Evolutionary conservation across 2,797 vertebrate genomes (phyloP).

Genomic region (Lithobates pipiens): DNA sequence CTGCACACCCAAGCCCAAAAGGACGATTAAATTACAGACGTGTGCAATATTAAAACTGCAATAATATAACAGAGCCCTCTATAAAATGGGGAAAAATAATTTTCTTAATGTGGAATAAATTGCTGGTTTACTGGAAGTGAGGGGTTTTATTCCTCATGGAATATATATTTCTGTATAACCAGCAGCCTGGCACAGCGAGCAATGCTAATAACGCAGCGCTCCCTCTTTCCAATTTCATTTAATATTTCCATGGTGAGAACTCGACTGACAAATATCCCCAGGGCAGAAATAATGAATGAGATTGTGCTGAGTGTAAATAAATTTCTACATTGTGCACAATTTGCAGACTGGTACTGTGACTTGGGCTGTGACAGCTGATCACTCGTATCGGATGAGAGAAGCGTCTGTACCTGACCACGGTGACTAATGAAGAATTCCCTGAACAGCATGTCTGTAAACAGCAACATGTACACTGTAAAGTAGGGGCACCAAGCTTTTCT

Average conservation of each 20-base stretch:
- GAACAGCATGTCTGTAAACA: no score
- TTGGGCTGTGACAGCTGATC: background rate
- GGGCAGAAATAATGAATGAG: background rate
- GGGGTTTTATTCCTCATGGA: background rate
- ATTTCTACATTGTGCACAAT: background rate
- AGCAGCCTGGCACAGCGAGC: background rate
- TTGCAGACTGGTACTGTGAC: background rate
- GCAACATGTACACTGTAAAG: no score
- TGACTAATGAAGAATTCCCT: background rate
- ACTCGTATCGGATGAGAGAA: background rate
- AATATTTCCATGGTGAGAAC: slow-evolving; percentile 11
- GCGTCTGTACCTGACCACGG: background rate
- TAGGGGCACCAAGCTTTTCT: no score
- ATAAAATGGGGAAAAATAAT: slow-evolving; percentile 13
- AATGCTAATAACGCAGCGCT: background rate
- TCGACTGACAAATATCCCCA: slow-evolving; percentile 4
- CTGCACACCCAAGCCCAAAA: background rate
- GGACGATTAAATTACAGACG: background rate
- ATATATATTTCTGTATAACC: background rate
- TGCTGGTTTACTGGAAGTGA: background rate
- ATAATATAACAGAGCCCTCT: background rate
- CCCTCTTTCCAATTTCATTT: slow-evolving; percentile 21
- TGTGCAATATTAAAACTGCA: background rate
- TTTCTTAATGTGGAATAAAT: slow-evolving; percentile 1
- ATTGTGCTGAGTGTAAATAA: background rate